Evolutionary conservation across 2,888 invertebrate species (phyloP).

Genomic region (Drosophila nr. perissopoda): DNA sequence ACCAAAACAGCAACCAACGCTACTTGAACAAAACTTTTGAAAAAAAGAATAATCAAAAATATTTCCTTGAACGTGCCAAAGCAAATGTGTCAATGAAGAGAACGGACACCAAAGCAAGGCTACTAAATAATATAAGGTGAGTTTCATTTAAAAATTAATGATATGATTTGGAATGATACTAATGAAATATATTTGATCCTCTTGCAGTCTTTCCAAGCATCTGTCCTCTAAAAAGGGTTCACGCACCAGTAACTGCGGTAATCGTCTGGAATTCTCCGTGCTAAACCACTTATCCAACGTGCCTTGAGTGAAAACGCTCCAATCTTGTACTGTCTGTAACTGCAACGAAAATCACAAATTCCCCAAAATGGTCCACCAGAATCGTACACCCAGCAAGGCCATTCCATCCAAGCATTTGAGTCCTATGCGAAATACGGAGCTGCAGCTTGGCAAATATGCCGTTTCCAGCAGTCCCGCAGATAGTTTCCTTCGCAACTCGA

Average conservation of each 20-base stretch:
- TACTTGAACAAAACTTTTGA: conserved; percentile 20
- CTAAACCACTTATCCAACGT: conserved; percentile 94
- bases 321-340: conserved; percentile 26
- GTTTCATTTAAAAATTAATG: background rate
- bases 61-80: conserved; percentile 43
- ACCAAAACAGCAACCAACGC: conserved; percentile 36
- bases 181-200: background rate
- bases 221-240: conserved; percentile 94
- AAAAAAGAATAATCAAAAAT: conserved; percentile 6
- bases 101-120: conserved; percentile 84
- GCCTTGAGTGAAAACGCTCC: conserved; percentile 87
- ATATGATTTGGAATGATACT: background rate
- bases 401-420: conserved; percentile 78
- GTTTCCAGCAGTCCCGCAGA: conserved; percentile 69
- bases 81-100: conserved; percentile 84
- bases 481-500: conserved; percentile 53
- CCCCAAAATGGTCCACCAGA: conserved; percentile 82
- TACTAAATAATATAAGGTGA: conserved; percentile 84
- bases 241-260: conserved; percentile 93
- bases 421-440: conserved; percentile 70
- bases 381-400: conserved; percentile 75
- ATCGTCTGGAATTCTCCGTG: conserved; percentile 93
- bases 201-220: conserved; percentile 91
- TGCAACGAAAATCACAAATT: conserved; percentile 24
- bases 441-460: conserved; percentile 54